Evolutionary conservation across 2,113 vertebrate species (phyloP).

Genomic region (Benitochromis conjunctus): DNA sequence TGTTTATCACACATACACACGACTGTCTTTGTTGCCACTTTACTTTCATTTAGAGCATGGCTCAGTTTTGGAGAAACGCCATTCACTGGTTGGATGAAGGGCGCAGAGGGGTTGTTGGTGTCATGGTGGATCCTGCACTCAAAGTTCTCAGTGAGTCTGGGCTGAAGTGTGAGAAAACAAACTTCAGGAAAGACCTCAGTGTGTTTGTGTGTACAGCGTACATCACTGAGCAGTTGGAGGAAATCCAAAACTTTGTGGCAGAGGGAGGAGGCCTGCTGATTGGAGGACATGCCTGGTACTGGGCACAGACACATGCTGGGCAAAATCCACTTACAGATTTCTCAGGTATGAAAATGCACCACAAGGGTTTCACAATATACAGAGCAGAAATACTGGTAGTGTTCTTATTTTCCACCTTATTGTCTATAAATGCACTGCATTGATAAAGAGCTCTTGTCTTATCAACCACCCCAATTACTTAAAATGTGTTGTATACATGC

Average conservation of each 20-base stretch:
- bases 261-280: slow-evolving; percentile 82
- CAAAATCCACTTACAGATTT: slow-evolving; percentile 65
- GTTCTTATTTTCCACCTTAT: neutral
- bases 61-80: slow-evolving; percentile 66
- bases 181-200: slow-evolving; percentile 24
- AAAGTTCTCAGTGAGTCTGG: neutral
- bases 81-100: slow-evolving; percentile 75
- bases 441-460: neutral
- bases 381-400: neutral
- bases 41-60: slow-evolving; percentile 42
- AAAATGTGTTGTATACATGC: neutral
- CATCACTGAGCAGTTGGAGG: neutral
- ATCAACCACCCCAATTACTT: neutral
- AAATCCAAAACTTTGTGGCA: slow-evolving; percentile 75
- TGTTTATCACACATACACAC: no score
- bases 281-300: slow-evolving; percentile 81
- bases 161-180: neutral
- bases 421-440: neutral
- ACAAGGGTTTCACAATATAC: neutral
- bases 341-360: slow-evolving; percentile 47
- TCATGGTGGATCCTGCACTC: neutral
- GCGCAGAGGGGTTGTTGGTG: slow-evolving; percentile 45
- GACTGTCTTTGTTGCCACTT: no score
- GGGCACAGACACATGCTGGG: slow-evolving; percentile 64
- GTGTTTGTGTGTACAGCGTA: slow-evolving; percentile 42